Evolutionary conservation across 2,888 invertebrate genomes (phyloP).

Genomic region (Polyommatus iphigenia): DNA sequence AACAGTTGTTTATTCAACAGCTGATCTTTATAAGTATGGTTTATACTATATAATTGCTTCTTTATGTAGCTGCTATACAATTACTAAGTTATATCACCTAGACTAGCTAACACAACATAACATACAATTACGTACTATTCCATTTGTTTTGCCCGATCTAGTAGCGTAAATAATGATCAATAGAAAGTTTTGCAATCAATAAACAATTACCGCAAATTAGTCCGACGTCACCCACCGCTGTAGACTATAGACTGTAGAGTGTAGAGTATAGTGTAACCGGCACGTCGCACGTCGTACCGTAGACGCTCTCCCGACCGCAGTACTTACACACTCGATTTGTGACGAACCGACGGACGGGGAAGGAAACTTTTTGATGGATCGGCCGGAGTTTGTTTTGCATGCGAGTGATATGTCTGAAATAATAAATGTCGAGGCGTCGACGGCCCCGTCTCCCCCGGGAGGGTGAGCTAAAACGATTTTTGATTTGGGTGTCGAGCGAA

Average conservation of each 20-base stretch:
- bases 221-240: conserved; percentile 36
- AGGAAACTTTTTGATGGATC: conserved; percentile 79
- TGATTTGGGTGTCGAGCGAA: conserved; percentile 81
- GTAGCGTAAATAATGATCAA: conserved; percentile 6
- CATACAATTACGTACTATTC: conserved; percentile 21
- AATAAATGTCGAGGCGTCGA: conserved; percentile 81
- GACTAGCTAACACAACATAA: conserved; percentile 23
- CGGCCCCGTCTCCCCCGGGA: conserved; percentile 65
- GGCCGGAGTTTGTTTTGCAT: conserved; percentile 80
- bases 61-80: background rate
- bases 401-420: conserved; percentile 81
- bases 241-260: conserved; percentile 34
- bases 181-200: conserved; percentile 35
- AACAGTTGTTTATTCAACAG: background rate
- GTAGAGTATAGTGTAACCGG: conserved; percentile 32
- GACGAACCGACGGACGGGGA: conserved; percentile 51
- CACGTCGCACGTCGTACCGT: conserved; percentile 32
- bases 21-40: background rate
- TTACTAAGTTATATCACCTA: conserved; percentile 3
- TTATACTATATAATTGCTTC: background rate
- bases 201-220: conserved; percentile 39
- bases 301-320: conserved; percentile 56
- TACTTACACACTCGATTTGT: conserved; percentile 79
- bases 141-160: conserved; percentile 18
- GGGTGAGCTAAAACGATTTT: conserved; percentile 80